Conservation (phyloP, 2,888 invertebrate genomes). For the Cerastis leucographa region DNA sequence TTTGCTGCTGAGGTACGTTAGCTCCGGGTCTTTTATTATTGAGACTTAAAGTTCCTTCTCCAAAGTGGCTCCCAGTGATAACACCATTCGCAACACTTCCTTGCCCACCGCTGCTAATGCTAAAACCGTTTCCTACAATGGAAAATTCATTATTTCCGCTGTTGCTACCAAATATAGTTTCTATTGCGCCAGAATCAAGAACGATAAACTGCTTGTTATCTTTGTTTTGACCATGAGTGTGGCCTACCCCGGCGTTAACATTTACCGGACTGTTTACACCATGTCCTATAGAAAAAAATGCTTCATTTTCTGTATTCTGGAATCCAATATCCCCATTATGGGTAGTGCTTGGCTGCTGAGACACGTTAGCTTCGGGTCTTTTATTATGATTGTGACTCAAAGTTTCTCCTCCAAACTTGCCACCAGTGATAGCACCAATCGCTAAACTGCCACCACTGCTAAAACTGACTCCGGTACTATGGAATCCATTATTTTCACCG, state of each 20-base stretch:
- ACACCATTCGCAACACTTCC: neutral
- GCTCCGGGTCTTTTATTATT: neutral
- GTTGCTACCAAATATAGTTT: neutral
- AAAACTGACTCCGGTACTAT: neutral
- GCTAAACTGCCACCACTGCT: neutral
- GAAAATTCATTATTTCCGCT: neutral
- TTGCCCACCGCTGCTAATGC: neutral
- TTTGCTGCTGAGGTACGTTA: neutral
- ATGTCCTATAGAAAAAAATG: neutral
- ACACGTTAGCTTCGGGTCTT: neutral
- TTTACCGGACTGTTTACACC: neutral
- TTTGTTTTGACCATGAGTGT: neutral
- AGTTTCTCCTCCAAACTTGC: neutral
- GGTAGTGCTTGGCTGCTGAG: neutral
- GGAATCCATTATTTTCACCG: neutral
- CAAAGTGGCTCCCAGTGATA: neutral
- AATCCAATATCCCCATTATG: neutral
- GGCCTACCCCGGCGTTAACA: neutral
- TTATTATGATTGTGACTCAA: neutral
- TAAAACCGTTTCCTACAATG: neutral
- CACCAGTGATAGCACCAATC: neutral
- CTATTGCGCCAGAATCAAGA: neutral
- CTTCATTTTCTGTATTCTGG: neutral
- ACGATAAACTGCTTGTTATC: neutral
- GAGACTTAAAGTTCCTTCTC: neutral